Percentiles rank a stretch among this genome's conserved stretches.
Conservation (phyloP, 64 coral and sea anemone species). For the Dendrophyllia cribrosa region DNA sequence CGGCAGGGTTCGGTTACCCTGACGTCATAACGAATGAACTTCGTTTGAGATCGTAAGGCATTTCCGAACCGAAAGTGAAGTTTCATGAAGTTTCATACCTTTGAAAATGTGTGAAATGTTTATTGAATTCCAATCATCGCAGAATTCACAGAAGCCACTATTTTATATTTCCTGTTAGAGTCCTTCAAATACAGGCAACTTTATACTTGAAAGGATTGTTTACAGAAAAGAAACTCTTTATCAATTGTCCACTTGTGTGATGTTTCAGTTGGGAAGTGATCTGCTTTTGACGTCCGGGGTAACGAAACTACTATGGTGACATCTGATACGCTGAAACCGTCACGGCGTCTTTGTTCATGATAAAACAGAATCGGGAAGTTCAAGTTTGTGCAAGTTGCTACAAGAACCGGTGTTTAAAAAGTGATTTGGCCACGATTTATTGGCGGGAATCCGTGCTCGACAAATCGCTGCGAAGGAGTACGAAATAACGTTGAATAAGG, state of each 20-base stretch:
- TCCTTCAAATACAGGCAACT: not conserved
- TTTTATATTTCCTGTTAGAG: not conserved
- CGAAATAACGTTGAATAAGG: not conserved
- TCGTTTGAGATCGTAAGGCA: not conserved
- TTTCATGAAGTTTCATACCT: not conserved
- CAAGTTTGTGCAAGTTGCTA: not conserved
- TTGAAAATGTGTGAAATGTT: not conserved
- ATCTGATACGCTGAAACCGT: not conserved
- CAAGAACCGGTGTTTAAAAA: not conserved
- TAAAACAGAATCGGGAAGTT: not conserved
- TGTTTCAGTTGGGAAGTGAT: not conserved
- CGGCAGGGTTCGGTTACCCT: not conserved
- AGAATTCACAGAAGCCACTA: not conserved
- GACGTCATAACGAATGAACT: not conserved
- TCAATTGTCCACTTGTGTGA: not conserved
- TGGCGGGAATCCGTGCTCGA: not conserved
- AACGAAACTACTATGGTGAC: not conserved
- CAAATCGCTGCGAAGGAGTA: not conserved
- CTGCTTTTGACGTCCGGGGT: not conserved
- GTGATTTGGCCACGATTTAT: not conserved
- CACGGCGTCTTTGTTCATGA: not conserved
- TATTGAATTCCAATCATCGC: not conserved
- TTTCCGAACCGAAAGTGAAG: constrained; percentile 13
- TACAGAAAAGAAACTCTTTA: not conserved
- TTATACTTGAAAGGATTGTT: not conserved